Percentiles rank a stretch among this genome's conserved stretches.
phyloP scores from a whole-genome alignment of 2,113 vertebrate genomes.

The Mus spicilegus region DNA sequence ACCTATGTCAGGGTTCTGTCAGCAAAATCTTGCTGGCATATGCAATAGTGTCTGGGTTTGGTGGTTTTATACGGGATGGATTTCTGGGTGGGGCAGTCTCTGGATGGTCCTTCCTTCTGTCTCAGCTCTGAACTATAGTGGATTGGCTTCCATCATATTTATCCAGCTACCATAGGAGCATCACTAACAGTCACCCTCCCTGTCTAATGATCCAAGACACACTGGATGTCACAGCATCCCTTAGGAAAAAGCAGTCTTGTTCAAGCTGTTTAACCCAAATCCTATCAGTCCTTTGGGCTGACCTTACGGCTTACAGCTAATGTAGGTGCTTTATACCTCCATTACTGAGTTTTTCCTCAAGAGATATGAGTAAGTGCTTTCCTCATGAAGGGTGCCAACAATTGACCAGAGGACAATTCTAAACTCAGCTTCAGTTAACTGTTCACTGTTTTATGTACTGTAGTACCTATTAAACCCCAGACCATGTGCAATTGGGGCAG shows the following conservation, averaged over 20 bases:
- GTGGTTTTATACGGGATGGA: too few species aligned
- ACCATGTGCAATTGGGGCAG: background rate
- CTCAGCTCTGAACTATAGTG: too few species aligned
- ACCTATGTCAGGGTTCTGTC: too few species aligned
- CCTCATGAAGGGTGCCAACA: background rate
- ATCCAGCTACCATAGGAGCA: background rate
- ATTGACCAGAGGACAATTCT: background rate
- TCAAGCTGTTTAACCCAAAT: background rate
- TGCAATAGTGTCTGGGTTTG: too few species aligned
- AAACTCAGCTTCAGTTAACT: background rate
- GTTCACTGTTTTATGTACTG: background rate
- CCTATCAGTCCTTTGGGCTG: background rate
- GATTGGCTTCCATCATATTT: background rate
- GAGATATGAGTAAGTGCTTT: background rate
- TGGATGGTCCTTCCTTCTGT: too few species aligned
- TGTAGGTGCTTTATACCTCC: background rate
- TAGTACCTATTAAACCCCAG: background rate
- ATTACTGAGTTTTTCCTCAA: background rate
- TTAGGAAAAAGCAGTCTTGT: background rate
- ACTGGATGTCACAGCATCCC: background rate
- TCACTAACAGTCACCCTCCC: background rate
- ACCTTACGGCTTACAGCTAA: background rate
- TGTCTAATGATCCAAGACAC: background rate
- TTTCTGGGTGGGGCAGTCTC: too few species aligned
- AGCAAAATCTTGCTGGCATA: too few species aligned